Evolutionary conservation across 2,797 vertebrate genomes (phyloP).

Genomic region (Sylvilagus floridanus): DNA sequence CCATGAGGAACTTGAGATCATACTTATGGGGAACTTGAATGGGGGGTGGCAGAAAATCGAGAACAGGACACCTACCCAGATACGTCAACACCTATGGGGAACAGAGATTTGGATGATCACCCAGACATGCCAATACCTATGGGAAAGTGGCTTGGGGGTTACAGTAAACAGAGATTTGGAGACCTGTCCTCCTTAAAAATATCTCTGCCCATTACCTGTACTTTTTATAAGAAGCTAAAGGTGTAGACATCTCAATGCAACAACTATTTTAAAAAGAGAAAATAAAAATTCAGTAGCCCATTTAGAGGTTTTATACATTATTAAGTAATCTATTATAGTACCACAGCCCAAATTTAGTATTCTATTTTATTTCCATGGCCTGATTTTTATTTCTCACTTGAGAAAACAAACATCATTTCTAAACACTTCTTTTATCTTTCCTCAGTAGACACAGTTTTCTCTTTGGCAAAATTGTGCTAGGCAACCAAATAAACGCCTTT

Average conservation of each 20-base stretch:
- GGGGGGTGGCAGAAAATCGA: no score
- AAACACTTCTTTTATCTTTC: slow-evolving; percentile 63
- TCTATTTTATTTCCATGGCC: slow-evolving; percentile 46
- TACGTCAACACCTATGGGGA: no score
- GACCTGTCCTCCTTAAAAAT: slow-evolving; percentile 10
- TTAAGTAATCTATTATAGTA: neutral
- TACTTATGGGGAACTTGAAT: no score
- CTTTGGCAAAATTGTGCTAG: neutral
- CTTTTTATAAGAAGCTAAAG: slow-evolving; percentile 43
- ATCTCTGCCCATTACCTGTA: neutral
- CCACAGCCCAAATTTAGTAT: neutral
- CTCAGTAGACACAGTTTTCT: slow-evolving; percentile 65
- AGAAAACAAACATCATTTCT: slow-evolving; percentile 67
- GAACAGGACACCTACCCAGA: no score
- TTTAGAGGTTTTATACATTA: slow-evolving; percentile 37
- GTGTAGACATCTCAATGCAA: slow-evolving; percentile 38
- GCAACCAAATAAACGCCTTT: neutral
- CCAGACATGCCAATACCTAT: no score
- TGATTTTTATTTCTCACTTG: slow-evolving; percentile 47
- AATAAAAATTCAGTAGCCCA: slow-evolving; percentile 50
- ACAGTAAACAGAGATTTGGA: no score
- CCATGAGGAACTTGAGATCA: no score
- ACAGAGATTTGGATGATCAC: no score
- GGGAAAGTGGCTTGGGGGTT: no score
- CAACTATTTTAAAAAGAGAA: slow-evolving; percentile 20